Evolutionary conservation across 2,113 vertebrate genomes (phyloP), one percentile per base, ranked within the genome.

Genomic region (Paramormyrops kingsleyae): DNA sequence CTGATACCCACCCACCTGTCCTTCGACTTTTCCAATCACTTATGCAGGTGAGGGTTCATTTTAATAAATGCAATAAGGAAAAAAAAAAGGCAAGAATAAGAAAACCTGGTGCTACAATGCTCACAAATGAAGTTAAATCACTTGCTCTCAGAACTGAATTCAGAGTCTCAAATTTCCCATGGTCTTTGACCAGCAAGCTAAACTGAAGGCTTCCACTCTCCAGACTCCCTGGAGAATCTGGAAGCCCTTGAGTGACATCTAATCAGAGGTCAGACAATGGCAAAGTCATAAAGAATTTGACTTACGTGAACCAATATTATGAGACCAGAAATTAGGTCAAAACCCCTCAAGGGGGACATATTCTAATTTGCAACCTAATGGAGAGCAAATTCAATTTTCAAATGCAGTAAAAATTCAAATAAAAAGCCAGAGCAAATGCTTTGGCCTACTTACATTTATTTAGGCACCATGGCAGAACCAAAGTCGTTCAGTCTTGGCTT

Each of bases 381-480:
- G 62, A 62, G 52, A 74, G 42, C 62, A 74, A 74, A 66, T 74
- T 74, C 62, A 49, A 88, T 88, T 88, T 88, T 70, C n/a, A 70
- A 88, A 74, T 74, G 87, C 44, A 47, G 62, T 74, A 62, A 49
- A 52, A 88, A 74, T 49, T 49, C 56, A 88, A 87, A 42, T 62
- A 35, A 88, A 52, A 88, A 46, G 59, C 39, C 21, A 31, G 56
- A 74, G 24, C 21, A 13, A 88, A 88, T 49, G 56, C 15, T 70
- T 27, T 47, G 42, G 12, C 59, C 87, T 74, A 88, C 62, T 49
- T 74, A 49, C 39, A 74, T 19, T 59, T 42, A 62, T 44, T 49
- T 83, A 44, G 15, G 35, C 35, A 5, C 35, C 35, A 39, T 87
- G 42, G 85, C 27, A 13, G 27, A 87, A 53, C 74, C 83, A 47